A percentile compares a stretch with the other conserved stretches of the same genome.
Conservation (phyloP, 1,140 invertebrate species). For the Philopotamus ludificatus region DNA sequence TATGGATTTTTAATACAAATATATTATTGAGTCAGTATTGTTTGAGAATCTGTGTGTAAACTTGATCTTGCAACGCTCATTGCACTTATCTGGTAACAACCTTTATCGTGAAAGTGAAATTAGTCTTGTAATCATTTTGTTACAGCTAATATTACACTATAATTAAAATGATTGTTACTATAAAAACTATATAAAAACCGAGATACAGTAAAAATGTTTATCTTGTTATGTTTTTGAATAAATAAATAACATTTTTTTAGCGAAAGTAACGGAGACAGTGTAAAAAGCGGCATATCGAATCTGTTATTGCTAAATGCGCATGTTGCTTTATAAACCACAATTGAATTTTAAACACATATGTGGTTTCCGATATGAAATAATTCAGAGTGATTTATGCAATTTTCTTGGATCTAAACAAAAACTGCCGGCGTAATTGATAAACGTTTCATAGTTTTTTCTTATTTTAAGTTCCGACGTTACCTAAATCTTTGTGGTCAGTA, state of each 20-base stretch:
- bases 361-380: not conserved
- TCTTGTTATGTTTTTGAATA: not conserved
- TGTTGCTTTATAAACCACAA: too few relatives aligned
- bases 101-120: slow-evolving; percentile 11
- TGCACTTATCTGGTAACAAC: slow-evolving; percentile 3
- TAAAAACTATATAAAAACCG: too few relatives aligned
- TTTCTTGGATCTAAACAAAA: not conserved
- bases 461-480: not conserved
- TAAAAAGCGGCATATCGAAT: too few relatives aligned
- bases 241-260: too few relatives aligned
- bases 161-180: too few relatives aligned
- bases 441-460: too few relatives aligned
- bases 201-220: too few relatives aligned
- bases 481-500: not conserved
- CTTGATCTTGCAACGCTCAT: slow-evolving; percentile 4
- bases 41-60: slow-evolving; percentile 3
- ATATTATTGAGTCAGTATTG: not conserved
- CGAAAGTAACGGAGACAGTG: too few relatives aligned
- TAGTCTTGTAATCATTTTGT: slow-evolving; percentile 1
- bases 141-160: too few relatives aligned
- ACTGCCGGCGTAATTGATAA: too few relatives aligned
- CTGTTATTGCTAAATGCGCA: not conserved
- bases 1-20: not conserved
- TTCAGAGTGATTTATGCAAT: not conserved
- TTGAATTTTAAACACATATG: not conserved